Evolutionary conservation across 2,113 vertebrate species (phyloP).

Genomic region (Oreotrochilus melanogaster): DNA sequence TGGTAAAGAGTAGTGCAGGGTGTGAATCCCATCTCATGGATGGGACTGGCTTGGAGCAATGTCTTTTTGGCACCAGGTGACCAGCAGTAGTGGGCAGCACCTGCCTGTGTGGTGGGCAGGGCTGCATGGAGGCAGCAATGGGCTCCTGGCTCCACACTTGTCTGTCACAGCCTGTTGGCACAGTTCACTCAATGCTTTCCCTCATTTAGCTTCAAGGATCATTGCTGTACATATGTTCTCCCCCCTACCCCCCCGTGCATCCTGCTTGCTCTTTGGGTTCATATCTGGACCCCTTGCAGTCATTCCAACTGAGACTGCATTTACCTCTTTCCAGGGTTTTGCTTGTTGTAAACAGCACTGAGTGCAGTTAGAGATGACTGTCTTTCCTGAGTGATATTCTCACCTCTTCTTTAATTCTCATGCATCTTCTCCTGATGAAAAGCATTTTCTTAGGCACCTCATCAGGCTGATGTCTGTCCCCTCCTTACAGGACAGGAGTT

Average conservation of each 20-base stretch:
- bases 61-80: fast-evolving
- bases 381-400: not conserved
- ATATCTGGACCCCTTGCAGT: not conserved
- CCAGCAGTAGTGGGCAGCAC: not conserved
- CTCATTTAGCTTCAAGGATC: not conserved
- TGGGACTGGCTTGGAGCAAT: fast-evolving
- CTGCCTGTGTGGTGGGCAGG: not conserved
- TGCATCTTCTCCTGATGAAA: not conserved
- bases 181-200: not conserved
- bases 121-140: not conserved
- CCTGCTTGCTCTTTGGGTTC: not conserved
- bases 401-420: slow-evolving; percentile 6
- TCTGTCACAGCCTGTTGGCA: fast-evolving
- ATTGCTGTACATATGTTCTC: not conserved
- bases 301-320: not conserved
- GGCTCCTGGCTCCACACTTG: not conserved
- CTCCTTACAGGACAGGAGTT: not conserved
- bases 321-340: not conserved
- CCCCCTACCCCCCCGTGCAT: too few relatives aligned
- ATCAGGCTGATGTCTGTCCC: not conserved
- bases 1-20: not conserved
- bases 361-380: not conserved
- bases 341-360: not conserved
- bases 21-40: not conserved
- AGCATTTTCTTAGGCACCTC: not conserved